These are phyloP conservation scores for Clitarchus hookeri DNA, from an alignment of 2,888 invertebrate species.

Conservation along the genomic window DNA sequence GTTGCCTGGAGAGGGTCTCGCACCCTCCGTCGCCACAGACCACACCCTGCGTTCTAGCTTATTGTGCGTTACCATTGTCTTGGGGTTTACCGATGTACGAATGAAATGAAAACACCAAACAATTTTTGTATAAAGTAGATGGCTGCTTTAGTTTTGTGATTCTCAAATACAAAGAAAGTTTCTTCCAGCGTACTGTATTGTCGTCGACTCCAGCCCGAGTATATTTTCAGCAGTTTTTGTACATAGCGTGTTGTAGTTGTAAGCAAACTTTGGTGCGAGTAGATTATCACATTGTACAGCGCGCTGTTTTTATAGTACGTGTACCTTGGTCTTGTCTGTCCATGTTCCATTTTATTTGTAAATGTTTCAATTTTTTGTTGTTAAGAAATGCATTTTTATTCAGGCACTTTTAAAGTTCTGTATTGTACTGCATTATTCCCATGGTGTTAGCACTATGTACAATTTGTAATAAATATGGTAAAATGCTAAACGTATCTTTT, in stretches of 20 bases:
- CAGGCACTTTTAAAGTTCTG: background rate
- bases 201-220: background rate
- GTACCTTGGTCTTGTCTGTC: conserved; percentile 8
- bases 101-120: background rate
- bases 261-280: background rate
- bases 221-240: conserved; percentile 14
- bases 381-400: conserved; percentile 4
- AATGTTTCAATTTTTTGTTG: background rate
- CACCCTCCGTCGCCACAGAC: no score
- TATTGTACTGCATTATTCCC: conserved; percentile 1
- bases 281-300: background rate
- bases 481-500: background rate
- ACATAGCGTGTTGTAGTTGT: background rate
- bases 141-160: background rate
- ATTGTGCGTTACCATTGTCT: background rate
- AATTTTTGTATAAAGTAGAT: background rate
- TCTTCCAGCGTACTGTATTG: background rate
- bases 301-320: background rate
- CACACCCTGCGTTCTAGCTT: no score
- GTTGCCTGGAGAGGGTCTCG: no score
- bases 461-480: conserved; percentile 5
- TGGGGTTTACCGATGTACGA: background rate
- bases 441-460: background rate
- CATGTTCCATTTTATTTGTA: background rate
- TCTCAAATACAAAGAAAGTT: background rate